These are phyloP conservation scores for Diarsia brunnea DNA, from an alignment of 2,888 invertebrate genomes.

Conservation along the genomic window DNA sequence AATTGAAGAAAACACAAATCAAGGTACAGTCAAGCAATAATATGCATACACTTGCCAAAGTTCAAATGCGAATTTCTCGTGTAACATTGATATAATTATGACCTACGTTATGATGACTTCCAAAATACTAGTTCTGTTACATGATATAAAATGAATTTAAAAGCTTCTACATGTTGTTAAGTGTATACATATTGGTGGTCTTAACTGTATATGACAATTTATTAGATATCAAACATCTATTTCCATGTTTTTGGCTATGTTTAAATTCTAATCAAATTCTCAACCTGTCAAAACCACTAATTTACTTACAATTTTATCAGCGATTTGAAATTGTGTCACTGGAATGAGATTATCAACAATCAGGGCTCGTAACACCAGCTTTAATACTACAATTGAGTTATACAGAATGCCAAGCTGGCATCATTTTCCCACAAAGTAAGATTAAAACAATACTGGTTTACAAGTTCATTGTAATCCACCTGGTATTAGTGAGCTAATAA, in stretches of 20 bases:
- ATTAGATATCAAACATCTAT: neutral
- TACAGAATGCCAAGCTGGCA: too few species aligned
- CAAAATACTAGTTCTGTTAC: too few species aligned
- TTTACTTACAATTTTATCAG: neutral
- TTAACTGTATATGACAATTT: too few species aligned
- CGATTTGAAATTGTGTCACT: neutral
- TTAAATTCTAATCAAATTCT: neutral
- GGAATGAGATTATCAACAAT: neutral
- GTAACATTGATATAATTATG: too few species aligned
- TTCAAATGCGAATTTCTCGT: too few species aligned
- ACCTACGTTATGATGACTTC: too few species aligned
- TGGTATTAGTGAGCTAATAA: neutral
- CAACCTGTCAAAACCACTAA: neutral
- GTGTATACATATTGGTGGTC: too few species aligned
- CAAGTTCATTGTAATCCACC: neutral
- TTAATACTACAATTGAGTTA: neutral
- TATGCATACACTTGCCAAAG: too few species aligned
- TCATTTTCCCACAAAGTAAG: neutral
- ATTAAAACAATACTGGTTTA: neutral
- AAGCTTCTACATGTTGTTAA: too few species aligned
- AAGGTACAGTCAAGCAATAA: neutral
- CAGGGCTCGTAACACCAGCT: neutral
- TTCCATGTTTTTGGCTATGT: neutral
- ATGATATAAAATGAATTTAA: too few species aligned
- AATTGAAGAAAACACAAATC: neutral